A percentile compares a stretch with the other conserved stretches of the same genome.
Evolutionary conservation across 2,113 vertebrate species (phyloP).

Genomic region (Poicephalus meyeri): DNA sequence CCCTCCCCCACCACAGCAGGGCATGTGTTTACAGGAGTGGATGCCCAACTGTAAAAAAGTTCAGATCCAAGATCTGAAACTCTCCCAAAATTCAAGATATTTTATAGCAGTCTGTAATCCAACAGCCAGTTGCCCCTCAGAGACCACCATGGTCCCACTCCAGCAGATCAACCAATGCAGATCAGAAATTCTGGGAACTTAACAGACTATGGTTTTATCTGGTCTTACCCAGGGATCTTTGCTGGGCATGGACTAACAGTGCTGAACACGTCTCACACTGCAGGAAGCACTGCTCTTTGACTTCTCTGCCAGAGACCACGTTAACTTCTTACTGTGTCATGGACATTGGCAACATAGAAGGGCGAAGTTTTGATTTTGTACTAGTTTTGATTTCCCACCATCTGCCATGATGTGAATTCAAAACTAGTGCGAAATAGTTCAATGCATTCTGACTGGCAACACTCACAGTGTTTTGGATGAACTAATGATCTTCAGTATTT

Average conservation of each 20-base stretch:
- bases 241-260: background rate
- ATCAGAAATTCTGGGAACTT: background rate
- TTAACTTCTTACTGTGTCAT: background rate
- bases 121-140: background rate
- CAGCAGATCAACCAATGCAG: accelerated
- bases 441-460: background rate
- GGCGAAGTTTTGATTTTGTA: background rate
- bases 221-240: background rate
- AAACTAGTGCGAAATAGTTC: background rate
- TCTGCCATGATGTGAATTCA: background rate
- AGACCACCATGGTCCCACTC: background rate
- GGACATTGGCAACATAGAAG: background rate
- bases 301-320: accelerated
- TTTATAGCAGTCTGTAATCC: background rate
- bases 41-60: background rate
- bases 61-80: background rate
- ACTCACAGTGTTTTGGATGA: background rate
- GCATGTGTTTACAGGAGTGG: background rate
- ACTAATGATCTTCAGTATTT: background rate
- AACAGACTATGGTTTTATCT: background rate
- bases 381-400: background rate
- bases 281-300: background rate
- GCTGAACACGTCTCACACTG: background rate
- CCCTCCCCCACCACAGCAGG: background rate
- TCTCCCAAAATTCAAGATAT: background rate